A percentile compares a stretch with the other conserved stretches of the same genome.
Evolutionary conservation across 2,888 invertebrate genomes (phyloP).

Genomic region (Parascotia fuliginaria): DNA sequence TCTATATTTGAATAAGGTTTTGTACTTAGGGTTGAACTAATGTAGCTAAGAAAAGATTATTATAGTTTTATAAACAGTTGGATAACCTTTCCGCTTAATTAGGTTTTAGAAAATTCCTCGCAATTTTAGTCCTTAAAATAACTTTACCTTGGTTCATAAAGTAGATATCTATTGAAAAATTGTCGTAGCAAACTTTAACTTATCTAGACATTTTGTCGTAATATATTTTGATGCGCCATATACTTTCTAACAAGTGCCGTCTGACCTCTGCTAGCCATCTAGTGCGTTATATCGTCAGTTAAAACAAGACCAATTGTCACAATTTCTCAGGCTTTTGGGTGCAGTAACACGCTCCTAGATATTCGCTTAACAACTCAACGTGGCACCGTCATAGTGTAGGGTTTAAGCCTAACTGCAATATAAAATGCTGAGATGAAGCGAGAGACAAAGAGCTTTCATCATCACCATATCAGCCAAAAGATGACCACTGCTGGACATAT

Average conservation of each 20-base stretch:
- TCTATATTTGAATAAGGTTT: neutral
- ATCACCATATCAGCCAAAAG: too few relatives aligned
- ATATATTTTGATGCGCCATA: neutral
- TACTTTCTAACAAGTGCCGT: neutral
- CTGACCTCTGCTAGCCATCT: conserved; percentile 3
- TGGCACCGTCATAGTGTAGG: neutral
- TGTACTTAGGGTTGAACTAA: neutral
- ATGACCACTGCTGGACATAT: too few relatives aligned
- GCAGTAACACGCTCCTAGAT: conserved; percentile 7
- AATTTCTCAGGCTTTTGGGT: conserved; percentile 10
- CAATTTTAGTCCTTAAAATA: conserved; percentile 25
- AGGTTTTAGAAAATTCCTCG: conserved; percentile 30
- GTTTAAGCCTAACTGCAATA: neutral
- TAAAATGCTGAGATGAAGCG: too few relatives aligned
- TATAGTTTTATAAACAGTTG: conserved; percentile 27
- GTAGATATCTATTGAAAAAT: too few relatives aligned
- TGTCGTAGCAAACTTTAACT: too few relatives aligned
- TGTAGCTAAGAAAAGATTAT: neutral
- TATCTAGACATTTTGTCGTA: too few relatives aligned
- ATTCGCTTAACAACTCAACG: neutral
- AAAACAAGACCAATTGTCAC: conserved; percentile 7
- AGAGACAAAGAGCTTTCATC: too few relatives aligned
- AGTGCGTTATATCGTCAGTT: neutral
- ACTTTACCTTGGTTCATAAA: conserved; percentile 13
- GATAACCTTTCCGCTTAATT: conserved; percentile 35